A percentile compares a stretch with the other conserved stretches of the same genome.
Evolutionary conservation across 2,113 vertebrate genomes (phyloP).

Genomic region (Alethe castanea): DNA sequence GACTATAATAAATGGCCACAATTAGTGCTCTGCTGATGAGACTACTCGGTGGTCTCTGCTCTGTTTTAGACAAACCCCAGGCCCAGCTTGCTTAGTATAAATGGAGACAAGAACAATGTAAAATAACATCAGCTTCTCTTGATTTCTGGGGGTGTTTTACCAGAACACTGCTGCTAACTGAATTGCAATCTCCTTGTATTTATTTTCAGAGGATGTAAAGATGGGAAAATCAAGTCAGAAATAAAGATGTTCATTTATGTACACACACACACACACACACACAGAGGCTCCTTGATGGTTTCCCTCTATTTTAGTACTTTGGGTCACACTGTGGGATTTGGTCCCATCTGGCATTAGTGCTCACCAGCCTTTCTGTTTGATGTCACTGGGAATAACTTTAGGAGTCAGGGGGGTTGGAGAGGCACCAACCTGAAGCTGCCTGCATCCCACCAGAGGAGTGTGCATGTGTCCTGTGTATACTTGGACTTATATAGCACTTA

Average conservation of each 20-base stretch:
- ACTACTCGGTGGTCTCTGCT: conserved; percentile 82
- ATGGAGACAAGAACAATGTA: conserved; percentile 32
- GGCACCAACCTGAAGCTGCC: fast-evolving
- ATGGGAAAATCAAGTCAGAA: neutral
- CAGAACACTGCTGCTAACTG: neutral
- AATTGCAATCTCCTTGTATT: conserved; percentile 1
- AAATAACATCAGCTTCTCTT: conserved; percentile 38
- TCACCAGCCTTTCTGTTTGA: neutral
- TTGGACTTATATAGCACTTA: neutral
- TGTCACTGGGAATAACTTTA: neutral
- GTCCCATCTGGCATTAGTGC: neutral
- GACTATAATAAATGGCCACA: conserved; percentile 84
- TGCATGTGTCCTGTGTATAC: neutral
- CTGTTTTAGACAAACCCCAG: conserved; percentile 74
- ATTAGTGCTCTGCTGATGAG: conserved; percentile 80
- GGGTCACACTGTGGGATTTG: neutral
- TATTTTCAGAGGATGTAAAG: neutral
- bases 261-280: neutral
- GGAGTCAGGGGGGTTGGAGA: neutral
- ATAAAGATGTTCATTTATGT: neutral
- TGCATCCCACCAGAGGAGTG: fast-evolving
- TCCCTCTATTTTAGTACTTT: neutral
- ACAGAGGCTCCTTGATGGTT: neutral
- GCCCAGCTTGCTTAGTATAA: conserved; percentile 37
- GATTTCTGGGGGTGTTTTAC: conserved; percentile 4